phyloP scores from a whole-genome alignment of 1,140 invertebrate genomes.

The Habropoda laboriosa region DNA sequence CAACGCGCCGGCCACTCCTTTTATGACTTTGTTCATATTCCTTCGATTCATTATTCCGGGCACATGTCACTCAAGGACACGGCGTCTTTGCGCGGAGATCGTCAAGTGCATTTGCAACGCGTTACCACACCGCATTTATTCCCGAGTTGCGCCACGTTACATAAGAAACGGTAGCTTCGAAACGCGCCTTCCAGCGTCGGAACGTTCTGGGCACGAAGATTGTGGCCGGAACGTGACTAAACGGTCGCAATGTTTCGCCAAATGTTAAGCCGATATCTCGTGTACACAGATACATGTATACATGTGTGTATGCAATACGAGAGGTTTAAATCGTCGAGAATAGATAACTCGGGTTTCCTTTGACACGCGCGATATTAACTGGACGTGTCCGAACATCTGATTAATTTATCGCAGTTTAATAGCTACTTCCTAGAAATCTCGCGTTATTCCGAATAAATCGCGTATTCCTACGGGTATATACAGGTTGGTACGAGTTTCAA shows the following conservation, averaged over 20 bases:
- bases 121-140: background rate
- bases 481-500: background rate
- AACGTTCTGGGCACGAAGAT: background rate
- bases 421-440: background rate
- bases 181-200: background rate
- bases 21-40: slow-evolving; percentile 28
- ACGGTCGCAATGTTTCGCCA: background rate
- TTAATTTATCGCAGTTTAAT: background rate
- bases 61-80: slow-evolving; percentile 43
- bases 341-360: background rate
- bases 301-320: background rate
- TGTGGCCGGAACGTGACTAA: background rate
- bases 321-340: background rate
- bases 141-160: slow-evolving; percentile 8
- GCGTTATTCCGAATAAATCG: background rate
- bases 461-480: background rate
- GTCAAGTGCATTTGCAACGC: slow-evolving; percentile 19
- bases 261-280: background rate
- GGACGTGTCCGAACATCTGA: background rate
- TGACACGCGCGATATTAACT: background rate
- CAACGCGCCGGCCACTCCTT: slow-evolving; percentile 31
- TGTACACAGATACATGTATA: background rate
- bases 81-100: slow-evolving; percentile 16
- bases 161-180: slow-evolving; percentile 12
- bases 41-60: slow-evolving; percentile 44